phyloP scores from a whole-genome alignment of 2,888 invertebrate species.

The Andricus curvator region DNA sequence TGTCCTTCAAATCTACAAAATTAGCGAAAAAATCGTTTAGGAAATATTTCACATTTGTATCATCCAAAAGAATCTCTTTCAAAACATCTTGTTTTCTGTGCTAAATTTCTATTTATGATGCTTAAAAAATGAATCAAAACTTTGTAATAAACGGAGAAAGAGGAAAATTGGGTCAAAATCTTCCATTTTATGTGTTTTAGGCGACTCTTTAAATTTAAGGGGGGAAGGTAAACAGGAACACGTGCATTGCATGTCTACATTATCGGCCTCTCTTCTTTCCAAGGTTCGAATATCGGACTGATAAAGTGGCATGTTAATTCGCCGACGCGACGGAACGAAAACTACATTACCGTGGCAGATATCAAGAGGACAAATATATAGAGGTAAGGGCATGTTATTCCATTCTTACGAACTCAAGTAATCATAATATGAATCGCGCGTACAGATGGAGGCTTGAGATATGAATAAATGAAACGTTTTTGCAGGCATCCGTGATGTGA shows the following conservation, averaged over 20 bases:
- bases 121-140: no score
- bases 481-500: slow-evolving; percentile 10
- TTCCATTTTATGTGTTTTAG: no score
- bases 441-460: slow-evolving; percentile 38
- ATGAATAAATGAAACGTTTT: slow-evolving; percentile 58
- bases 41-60: no score
- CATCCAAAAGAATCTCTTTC: no score
- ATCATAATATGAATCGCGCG: slow-evolving; percentile 22
- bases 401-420: slow-evolving; percentile 1
- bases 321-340: background rate
- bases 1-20: no score
- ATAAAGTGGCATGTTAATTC: slow-evolving; percentile 16
- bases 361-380: slow-evolving; percentile 21
- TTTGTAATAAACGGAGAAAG: no score
- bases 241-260: background rate
- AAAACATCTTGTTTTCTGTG: no score
- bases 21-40: no score
- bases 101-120: no score
- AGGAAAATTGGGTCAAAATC: no score
- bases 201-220: no score
- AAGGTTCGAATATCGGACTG: background rate
- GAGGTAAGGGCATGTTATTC: slow-evolving; percentile 6
- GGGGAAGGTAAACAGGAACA: background rate
- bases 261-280: background rate
- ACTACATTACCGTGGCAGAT: slow-evolving; percentile 45